Evolutionary conservation across 2,888 invertebrate species (phyloP), one percentile per base, ranked within the genome.

Genomic region (Gari tellinella): DNA sequence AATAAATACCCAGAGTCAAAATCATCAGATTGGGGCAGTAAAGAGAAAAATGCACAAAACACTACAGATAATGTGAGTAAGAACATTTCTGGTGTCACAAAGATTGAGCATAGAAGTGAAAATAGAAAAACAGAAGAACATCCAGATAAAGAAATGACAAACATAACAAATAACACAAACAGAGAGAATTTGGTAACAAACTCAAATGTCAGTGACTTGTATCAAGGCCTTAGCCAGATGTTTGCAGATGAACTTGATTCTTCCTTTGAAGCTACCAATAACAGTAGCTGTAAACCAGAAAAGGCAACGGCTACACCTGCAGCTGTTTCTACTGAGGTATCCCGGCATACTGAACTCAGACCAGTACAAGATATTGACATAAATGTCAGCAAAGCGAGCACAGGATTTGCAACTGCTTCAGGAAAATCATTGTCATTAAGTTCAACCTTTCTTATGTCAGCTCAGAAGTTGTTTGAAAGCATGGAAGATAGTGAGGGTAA

Each of bases 201-300:
- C 4, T 7, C 31, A 31, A 31, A 10, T 31, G 19, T 45, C 5
- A 45, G 45, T 45, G 31, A 64, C 48, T 23, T 55, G 12, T 68
- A 62, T 21, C 41, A 68, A 38, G 67, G 64, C 10, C 52, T 80
- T 15, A 70, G 74, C 49, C 78, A 83, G 19, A 77, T 79, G 63
- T 83, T 83, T 69, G 67, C 75, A 14, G 83, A 80, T 45, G 83
- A 83, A 37, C 64, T 80, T 68, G 49, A 23, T 5, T 49, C 31
- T 4, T 31, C 31, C 10, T 31, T 31, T 31, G 31, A 31, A 31
- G 10, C 5, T 7, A 31, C 10, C 31, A 31, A 31, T 31, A 31
- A 10, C 31, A 31, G 10, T 10, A 31, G 31, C 10, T 31, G 4
- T 7, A 31, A 31, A 7, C 4, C 31, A 31, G 31, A 31, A 31